Evolutionary conservation across 2,888 invertebrate species (phyloP), one percentile per base, ranked within the genome.

Genomic region (Andrena haemorrhoa): DNA sequence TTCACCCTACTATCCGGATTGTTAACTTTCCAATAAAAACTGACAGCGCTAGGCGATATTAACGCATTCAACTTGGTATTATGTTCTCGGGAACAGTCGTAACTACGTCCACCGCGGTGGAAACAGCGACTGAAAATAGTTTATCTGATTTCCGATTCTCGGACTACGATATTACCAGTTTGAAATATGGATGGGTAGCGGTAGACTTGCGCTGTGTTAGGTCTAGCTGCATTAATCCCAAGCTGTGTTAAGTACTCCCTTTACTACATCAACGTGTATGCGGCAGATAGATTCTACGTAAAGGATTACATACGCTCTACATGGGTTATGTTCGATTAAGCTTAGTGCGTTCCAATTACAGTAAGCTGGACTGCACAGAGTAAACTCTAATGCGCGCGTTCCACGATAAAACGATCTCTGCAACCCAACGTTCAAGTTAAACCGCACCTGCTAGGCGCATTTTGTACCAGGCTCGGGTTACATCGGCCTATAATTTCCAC

Each of bases 1-100:
- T 58, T 87, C 79, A 82, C 79, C 56, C 63, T 26, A 7, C 23
- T 7, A 7, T 29, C 56, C 61, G 29, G 53, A 26, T 56, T 71
- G 47, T 82, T 72, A 66, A 73, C 71, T 64, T 65, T 53, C 6
- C n/a, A 31, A 61, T 64, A 78, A 75, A 78, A 65, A 82, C 23
- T 47, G 23, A 33, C 47, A 8, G 23, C 7, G n/a, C 1, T 1
- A 7, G 12, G 8, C 1, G 12, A 10, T 10, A 49, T 1, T 41
- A 41, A 41, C n/a, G 51, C 20, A 1, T 73, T 76, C 33, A 29
- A 69, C 20, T 58, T 49, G 16, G 6, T 63, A 63, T 65, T 49
- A 20, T 12, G 41, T 41, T 10, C 35, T 10, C 31, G 5, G 5
- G 4, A 20, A 35, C 20, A 23, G 64, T 16, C 31, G 7, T 12